Conservation (phyloP, 2,797 vertebrate species). For the Meriones psammophilus region DNA sequence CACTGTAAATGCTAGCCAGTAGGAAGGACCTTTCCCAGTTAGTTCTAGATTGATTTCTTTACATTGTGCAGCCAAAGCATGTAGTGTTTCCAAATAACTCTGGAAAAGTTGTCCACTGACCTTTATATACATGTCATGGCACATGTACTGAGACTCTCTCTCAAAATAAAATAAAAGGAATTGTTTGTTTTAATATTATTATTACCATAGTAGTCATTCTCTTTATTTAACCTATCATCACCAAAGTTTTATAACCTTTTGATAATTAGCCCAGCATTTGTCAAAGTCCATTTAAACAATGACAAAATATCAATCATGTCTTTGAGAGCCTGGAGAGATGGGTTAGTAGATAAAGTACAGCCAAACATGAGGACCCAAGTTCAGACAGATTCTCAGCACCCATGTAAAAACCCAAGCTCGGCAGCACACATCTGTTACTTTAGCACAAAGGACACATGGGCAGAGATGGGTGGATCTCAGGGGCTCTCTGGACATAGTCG, state of each 20-base stretch:
- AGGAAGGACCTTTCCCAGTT: background rate
- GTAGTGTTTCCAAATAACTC: background rate
- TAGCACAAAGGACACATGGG: background rate
- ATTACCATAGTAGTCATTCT: background rate
- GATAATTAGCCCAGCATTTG: background rate
- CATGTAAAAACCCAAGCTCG: background rate
- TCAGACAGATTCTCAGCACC: background rate
- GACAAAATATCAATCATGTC: slow-evolving; percentile 7
- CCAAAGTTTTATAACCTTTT: background rate
- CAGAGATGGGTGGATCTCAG: background rate
- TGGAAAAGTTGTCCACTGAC: background rate
- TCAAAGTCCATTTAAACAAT: slow-evolving; percentile 26
- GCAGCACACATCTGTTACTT: background rate
- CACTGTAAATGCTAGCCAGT: background rate
- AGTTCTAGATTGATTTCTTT: background rate
- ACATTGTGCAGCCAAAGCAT: background rate
- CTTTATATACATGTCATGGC: background rate
- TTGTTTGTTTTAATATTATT: background rate
- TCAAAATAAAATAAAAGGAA: background rate
- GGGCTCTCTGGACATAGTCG: background rate
- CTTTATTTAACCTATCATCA: slow-evolving; percentile 6
- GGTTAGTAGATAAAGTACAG: background rate
- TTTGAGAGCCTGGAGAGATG: background rate
- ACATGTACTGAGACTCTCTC: background rate
- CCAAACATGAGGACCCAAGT: background rate